A percentile compares a stretch with the other conserved stretches of the same genome.
Conservation (phyloP, 1,140 invertebrate genomes). For the Neodiprion virginianus region DNA sequence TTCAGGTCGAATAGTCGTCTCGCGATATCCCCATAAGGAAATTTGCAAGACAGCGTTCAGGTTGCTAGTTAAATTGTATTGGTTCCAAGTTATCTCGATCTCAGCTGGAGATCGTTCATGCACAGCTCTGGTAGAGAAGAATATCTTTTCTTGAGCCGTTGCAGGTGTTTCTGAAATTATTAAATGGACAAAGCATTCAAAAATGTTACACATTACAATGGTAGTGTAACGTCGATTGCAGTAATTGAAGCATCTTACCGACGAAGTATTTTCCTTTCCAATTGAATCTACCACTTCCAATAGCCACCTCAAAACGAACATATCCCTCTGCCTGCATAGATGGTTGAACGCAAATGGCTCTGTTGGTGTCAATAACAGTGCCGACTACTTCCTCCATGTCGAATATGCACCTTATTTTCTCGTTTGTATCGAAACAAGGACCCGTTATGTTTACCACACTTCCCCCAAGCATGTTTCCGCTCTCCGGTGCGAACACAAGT, state of each 20-base stretch:
- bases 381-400: conserved; percentile 79
- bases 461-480: conserved; percentile 94
- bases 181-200: not conserved
- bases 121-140: conserved; percentile 76
- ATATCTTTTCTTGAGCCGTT: conserved; percentile 83
- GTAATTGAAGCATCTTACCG: conserved; percentile 66
- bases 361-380: conserved; percentile 77
- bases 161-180: conserved; percentile 79
- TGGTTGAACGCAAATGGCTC: conserved; percentile 89
- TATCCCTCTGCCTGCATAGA: conserved; percentile 90
- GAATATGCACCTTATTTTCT: conserved; percentile 82
- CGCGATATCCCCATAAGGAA: conserved; percentile 86
- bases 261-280: conserved; percentile 94
- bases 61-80: conserved; percentile 84
- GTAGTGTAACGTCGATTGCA: not conserved
- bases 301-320: conserved; percentile 85
- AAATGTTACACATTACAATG: no score
- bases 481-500: conserved; percentile 89
- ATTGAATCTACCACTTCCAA: conserved; percentile 82
- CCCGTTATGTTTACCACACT: conserved; percentile 95
- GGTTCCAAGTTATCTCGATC: conserved; percentile 82
- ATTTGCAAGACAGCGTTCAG: conserved; percentile 77
- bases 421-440: conserved; percentile 81
- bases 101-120: conserved; percentile 75
- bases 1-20: conserved; percentile 77